Evolutionary conservation across 1,140 invertebrate genomes (phyloP).

Genomic region (Magallana gigas): DNA sequence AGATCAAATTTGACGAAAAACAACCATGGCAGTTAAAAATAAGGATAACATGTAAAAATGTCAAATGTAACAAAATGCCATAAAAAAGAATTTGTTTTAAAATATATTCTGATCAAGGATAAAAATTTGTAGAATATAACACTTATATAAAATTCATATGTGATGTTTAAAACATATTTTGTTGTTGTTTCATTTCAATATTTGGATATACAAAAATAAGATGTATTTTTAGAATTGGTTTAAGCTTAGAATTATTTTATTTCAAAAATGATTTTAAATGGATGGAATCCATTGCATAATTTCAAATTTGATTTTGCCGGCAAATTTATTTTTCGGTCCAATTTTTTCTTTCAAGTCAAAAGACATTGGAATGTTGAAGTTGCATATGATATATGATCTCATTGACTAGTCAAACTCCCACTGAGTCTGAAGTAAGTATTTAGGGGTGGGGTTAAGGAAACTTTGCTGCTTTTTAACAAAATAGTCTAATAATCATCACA

Average conservation of each 20-base stretch:
- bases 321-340: not conserved
- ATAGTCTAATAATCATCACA: not conserved
- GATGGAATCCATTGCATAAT: not conserved
- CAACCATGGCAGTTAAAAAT: slow-evolving; percentile 9
- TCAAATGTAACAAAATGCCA: not conserved
- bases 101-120: slow-evolving; percentile 8
- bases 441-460: not conserved
- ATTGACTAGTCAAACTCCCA: not conserved
- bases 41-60: not conserved
- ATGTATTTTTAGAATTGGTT: no score
- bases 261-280: not conserved
- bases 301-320: not conserved
- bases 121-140: slow-evolving; percentile 28
- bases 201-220: not conserved
- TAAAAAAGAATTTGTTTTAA: slow-evolving; percentile 24
- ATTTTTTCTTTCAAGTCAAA: not conserved
- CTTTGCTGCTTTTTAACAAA: not conserved
- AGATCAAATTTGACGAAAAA: not conserved
- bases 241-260: no score
- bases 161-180: not conserved
- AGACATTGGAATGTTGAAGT: not conserved
- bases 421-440: not conserved
- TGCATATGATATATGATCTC: not conserved
- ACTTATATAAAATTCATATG: slow-evolving; percentile 7
- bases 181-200: not conserved